A percentile compares a stretch with the other conserved stretches of the same genome.
phyloP scores from a whole-genome alignment of 1,140 invertebrate species.

The Steinernema feltiae region DNA sequence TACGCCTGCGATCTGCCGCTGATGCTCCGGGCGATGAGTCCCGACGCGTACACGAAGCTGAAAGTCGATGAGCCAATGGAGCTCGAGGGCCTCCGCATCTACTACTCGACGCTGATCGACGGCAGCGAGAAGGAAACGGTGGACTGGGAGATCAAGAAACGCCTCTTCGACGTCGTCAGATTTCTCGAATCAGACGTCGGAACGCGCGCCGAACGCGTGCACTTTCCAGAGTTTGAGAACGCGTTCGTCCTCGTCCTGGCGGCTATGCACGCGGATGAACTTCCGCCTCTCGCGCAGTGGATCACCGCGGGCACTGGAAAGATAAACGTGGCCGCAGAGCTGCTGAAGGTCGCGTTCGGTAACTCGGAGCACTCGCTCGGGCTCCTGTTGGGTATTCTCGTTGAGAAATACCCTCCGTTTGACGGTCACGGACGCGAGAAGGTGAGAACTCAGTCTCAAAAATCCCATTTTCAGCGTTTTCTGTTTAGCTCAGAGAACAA shows the following conservation, averaged over 20 bases:
- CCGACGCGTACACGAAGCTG: background rate
- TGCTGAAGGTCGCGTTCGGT: constrained; percentile 1
- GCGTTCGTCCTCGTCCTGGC: background rate
- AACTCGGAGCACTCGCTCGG: constrained; percentile 9
- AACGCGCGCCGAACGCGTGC: background rate
- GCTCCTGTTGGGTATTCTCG: constrained; percentile 23
- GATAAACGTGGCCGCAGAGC: constrained; percentile 23
- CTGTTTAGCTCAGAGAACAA: background rate
- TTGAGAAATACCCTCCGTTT: constrained; percentile 14
- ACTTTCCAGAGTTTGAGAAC: background rate
- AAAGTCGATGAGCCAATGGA: constrained; percentile 42
- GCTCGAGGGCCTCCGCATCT: constrained; percentile 42
- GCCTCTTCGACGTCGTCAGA: background rate
- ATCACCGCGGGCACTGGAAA: background rate
- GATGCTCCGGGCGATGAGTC: constrained; percentile 10
- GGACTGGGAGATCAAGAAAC: background rate
- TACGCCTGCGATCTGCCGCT: constrained; percentile 26
- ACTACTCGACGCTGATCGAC: constrained; percentile 44
- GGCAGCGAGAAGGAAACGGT: background rate
- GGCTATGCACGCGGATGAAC: background rate
- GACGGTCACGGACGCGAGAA: background rate
- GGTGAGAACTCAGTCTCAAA: background rate
- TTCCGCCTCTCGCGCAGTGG: background rate
- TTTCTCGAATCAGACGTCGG: background rate
- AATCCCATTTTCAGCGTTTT: background rate